Conservation (phyloP, 2,797 vertebrate genomes). For the Notolabrus celidotus region DNA sequence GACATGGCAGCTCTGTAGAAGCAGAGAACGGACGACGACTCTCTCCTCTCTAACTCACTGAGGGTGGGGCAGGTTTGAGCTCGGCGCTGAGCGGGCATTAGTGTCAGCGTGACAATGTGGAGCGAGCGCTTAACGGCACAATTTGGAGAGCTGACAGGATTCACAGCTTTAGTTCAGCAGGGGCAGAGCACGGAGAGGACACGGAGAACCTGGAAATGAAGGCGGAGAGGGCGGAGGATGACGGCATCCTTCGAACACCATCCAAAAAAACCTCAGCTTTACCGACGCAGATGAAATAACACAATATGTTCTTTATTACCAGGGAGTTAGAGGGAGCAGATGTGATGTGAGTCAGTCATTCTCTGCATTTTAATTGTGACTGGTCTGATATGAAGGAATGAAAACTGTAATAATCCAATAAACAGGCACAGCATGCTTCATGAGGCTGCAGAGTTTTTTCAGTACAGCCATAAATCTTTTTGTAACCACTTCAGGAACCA, state of each 20-base stretch:
- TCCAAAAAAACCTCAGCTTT: slow-evolving; percentile 9
- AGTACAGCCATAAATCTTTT: slow-evolving; percentile 30
- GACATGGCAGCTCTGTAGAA: slow-evolving; percentile 76
- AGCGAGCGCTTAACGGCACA: slow-evolving; percentile 51
- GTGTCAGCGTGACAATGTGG: slow-evolving; percentile 38
- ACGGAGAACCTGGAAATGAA: slow-evolving; percentile 30
- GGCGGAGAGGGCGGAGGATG: not conserved
- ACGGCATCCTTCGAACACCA: not conserved
- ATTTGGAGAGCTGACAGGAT: slow-evolving; percentile 72
- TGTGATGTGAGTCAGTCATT: slow-evolving; percentile 25
- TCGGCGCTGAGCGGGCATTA: slow-evolving; percentile 67
- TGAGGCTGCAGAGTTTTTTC: slow-evolving; percentile 14
- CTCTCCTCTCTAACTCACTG: slow-evolving; percentile 6
- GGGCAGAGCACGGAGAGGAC: slow-evolving; percentile 70
- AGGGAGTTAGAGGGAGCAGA: not conserved
- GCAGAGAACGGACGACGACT: slow-evolving; percentile 65
- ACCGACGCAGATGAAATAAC: not conserved
- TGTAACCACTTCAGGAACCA: slow-evolving; percentile 20
- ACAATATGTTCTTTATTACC: slow-evolving; percentile 5
- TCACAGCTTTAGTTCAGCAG: slow-evolving; percentile 86
- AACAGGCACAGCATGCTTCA: slow-evolving; percentile 15
- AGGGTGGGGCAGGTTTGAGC: slow-evolving; percentile 53
- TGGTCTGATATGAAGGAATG: slow-evolving; percentile 12
- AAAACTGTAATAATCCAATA: slow-evolving; percentile 33
- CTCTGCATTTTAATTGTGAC: slow-evolving; percentile 13